Base-by-base conservation (phyloP, 2,888 invertebrate species). In the Limnephilus lunatus region DNA sequence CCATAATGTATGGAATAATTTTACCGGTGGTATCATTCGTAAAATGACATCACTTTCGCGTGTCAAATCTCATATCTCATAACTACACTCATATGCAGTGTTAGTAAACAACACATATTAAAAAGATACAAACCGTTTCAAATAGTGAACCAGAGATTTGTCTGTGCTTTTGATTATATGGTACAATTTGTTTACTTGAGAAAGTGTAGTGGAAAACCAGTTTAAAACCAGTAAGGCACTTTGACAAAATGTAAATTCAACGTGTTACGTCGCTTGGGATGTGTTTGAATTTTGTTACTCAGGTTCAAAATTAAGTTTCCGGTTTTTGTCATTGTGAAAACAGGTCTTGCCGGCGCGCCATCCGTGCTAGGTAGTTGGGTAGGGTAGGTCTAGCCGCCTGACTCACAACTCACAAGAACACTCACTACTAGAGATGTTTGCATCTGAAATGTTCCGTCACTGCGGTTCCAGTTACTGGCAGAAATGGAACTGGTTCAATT, bases 261-360 rank as follows among this genome's bases (percentile, higher is more conserved):
- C 25, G 68, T 25, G 2, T 25, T n/a, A 25, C 25, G 25, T n/a
- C 9, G 68, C 9, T n/a, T 68, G 2, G 25, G 68, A 68, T 7
- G 11, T 15, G 25, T 15, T 35, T 15, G 39, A 81, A 32, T 15
- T 88, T 89, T 35, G 39, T 68, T 81, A 89, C 88, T 89, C 80
- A 12, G 25, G 35, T n/a, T 80, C 35, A 25, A 35, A 89, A 89
- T 80, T 89, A 31, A 35, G 5, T 81, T 35, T 25, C 81, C 30
- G 12, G n/a, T 14, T 15, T 31, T 31, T 35, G 80, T 35, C 25
- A 3, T 12, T 5, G 19, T 19, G 82, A 15, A 48, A 90, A 90
- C 90, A 82, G 82, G 90, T 89, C 44, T 82, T 85, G 39, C 90
- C 92, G 90, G 92, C 92, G 68, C 85, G 48, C 30, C 53, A 88